phyloP scores from a whole-genome alignment of 2,888 invertebrate genomes.

The Limulus polyphemus region DNA sequence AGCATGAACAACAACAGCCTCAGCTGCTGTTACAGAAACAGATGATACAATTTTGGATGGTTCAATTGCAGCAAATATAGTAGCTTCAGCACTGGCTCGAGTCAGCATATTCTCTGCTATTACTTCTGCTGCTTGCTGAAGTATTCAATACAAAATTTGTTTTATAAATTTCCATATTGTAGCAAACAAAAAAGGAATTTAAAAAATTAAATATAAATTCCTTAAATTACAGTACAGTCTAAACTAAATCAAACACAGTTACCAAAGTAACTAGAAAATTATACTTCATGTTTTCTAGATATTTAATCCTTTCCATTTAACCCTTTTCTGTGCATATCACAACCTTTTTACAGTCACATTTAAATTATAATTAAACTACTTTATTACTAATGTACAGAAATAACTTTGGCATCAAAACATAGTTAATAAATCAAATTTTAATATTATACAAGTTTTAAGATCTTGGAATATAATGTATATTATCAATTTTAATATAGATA shows the following conservation, averaged over 20 bases:
- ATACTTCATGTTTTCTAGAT: not conserved
- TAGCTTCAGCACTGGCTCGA: constrained; percentile 55
- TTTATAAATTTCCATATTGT: too few species aligned
- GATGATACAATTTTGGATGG: not conserved
- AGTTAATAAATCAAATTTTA: too few species aligned
- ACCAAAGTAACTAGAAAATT: not conserved
- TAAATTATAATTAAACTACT: too few species aligned
- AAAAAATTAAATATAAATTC: constrained; percentile 15
- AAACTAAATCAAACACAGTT: constrained; percentile 1
- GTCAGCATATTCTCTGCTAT: constrained; percentile 70
- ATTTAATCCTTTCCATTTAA: too few species aligned
- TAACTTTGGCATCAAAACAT: too few species aligned
- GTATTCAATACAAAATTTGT: not conserved
- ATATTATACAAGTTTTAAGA: too few species aligned
- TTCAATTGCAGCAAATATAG: constrained; percentile 24
- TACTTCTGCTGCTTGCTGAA: constrained; percentile 66
- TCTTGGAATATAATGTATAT: too few species aligned
- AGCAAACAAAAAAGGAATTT: too few species aligned
- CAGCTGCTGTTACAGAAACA: not conserved
- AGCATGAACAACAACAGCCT: constrained; percentile 11
- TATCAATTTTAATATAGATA: too few species aligned
- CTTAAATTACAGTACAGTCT: constrained; percentile 2
- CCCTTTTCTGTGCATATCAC: too few species aligned
- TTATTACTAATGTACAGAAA: too few species aligned
- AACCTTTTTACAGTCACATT: too few species aligned